Evolutionary conservation across 2,113 vertebrate genomes (phyloP).

Genomic region (Miniopterus natalensis): DNA sequence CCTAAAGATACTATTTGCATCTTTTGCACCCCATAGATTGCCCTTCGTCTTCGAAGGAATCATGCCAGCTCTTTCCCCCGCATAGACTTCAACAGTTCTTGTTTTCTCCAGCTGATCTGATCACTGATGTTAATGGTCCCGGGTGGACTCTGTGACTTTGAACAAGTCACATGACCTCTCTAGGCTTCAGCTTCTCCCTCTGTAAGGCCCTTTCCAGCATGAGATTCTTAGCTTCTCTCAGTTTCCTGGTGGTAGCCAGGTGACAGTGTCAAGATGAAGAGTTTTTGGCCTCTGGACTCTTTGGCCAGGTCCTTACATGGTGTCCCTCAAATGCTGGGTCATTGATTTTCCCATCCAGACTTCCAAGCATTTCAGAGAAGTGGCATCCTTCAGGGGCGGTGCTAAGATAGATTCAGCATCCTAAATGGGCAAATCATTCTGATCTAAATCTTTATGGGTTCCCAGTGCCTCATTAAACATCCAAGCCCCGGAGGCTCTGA

Average conservation of each 20-base stretch:
- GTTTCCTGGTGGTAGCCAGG: not conserved
- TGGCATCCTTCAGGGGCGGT: not conserved
- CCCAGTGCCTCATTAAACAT: slow-evolving; percentile 71
- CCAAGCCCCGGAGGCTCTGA: slow-evolving; percentile 38
- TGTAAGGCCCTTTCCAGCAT: not conserved
- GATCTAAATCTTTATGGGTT: slow-evolving; percentile 77
- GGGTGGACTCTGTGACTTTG: not conserved
- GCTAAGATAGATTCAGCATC: slow-evolving; percentile 14
- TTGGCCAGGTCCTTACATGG: not conserved
- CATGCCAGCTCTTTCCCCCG: not conserved
- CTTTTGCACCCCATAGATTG: not conserved
- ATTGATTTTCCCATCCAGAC: not conserved
- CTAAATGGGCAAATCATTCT: slow-evolving; percentile 69
- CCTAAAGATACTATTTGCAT: not conserved
- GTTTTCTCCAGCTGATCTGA: not conserved
- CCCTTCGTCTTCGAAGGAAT: not conserved
- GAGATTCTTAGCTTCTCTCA: not conserved
- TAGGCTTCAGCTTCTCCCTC: not conserved
- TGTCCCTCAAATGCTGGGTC: not conserved
- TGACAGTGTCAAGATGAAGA: not conserved
- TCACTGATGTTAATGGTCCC: not conserved
- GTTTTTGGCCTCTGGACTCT: not conserved
- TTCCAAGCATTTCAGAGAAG: not conserved
- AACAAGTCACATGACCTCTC: slow-evolving; percentile 1
- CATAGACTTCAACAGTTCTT: not conserved